Base-by-base conservation (phyloP, 2,888 invertebrate species). In the Sesia bembeciformis region DNA sequence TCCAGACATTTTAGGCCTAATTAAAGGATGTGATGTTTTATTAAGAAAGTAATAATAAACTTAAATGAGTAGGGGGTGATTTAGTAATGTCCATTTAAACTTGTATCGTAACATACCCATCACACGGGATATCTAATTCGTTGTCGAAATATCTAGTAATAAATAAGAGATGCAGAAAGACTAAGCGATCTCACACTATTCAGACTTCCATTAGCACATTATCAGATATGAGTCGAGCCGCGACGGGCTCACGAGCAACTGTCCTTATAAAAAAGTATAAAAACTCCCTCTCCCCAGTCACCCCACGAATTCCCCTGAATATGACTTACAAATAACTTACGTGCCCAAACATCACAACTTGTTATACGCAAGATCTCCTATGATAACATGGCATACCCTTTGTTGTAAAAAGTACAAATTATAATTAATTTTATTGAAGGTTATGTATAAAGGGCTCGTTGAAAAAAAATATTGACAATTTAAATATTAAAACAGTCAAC, bases 311-410 rank as follows among this genome's bases (percentile, higher is more conserved):
- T 72, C 81, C 55, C 80, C 76, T 70, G 79, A 76, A 57, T 65
- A 74, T 81, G 84, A 84, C 84, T 78, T 81, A 83, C 74, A 77
- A 76, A 52, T 77, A 76, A 82, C 81, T 78, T 82, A 82, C 78
- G 70, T 73, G 71, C 81, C 84, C 84, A 76, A 82, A 81, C 86
- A 87, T 86, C 86, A 86, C 86, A 84, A 77, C 7, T 46, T 46
- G 7, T 46, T 46, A 46, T 46, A 8, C 8, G 46, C 46, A 46
- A 46, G 8, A 46, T 23, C 46, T 4, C 23, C 8, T 1, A 46
- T 23, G 23, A 23, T 23, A 23, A 23, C 23, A 23, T 23, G 23
- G 23, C 23, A 23, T 23, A 23, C 23, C 23, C 23, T 23, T 23
- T 23, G 23, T 23, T 23, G 23, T 23, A 23, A 23, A 23, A 23